phyloP scores from a whole-genome alignment of 1,140 invertebrate species.

The Drosophila parvula region DNA sequence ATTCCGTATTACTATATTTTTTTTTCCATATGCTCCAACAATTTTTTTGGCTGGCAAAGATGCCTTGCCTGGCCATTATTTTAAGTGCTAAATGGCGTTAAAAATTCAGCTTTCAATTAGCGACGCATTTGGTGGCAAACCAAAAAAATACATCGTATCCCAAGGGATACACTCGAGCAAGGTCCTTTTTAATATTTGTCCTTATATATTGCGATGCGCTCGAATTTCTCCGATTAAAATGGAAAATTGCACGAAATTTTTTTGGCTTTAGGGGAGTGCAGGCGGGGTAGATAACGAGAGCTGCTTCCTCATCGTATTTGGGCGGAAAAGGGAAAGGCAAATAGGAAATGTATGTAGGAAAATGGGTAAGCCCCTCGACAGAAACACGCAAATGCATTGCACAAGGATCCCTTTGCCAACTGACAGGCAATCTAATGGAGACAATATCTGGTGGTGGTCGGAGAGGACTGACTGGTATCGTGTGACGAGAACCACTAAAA shows the following conservation, averaged over 20 bases:
- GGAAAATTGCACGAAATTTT: slow-evolving; percentile 46
- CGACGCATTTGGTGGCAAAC: slow-evolving; percentile 7
- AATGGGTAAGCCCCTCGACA: slow-evolving; percentile 29
- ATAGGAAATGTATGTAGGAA: background rate
- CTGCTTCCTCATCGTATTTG: background rate
- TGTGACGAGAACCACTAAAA: background rate
- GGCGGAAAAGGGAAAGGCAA: background rate
- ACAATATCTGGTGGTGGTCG: background rate
- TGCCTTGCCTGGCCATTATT: slow-evolving; percentile 20
- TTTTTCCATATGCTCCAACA: background rate
- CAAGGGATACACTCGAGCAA: slow-evolving; percentile 2
- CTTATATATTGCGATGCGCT: slow-evolving; percentile 26
- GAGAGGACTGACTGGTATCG: background rate
- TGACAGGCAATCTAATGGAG: slow-evolving; percentile 27
- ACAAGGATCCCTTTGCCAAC: slow-evolving; percentile 13
- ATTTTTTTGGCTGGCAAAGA: background rate
- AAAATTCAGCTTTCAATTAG: slow-evolving; percentile 36
- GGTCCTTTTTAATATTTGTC: slow-evolving; percentile 7
- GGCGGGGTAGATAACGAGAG: background rate
- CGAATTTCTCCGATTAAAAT: slow-evolving; percentile 49
- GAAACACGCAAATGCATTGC: slow-evolving; percentile 51
- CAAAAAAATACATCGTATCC: background rate
- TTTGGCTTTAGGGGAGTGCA: slow-evolving; percentile 5
- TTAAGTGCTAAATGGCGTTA: slow-evolving; percentile 35
- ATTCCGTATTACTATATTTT: background rate